phyloP scores from a whole-genome alignment of 2,113 vertebrate genomes.

The Peromyscus maniculatus region DNA sequence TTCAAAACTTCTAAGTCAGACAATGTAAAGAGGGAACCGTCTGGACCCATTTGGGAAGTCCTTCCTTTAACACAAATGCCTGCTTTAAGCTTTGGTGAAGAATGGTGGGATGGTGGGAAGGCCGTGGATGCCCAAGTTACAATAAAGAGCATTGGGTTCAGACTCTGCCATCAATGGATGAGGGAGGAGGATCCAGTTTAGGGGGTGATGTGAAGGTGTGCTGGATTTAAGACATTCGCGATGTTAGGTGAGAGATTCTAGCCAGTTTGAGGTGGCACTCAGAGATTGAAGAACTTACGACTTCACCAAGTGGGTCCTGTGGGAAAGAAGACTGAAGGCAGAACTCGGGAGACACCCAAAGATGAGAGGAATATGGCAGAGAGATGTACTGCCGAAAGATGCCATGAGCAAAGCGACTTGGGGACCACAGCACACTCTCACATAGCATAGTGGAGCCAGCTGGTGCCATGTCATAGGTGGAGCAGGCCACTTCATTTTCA shows the following conservation, averaged over 20 bases:
- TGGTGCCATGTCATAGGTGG: neutral
- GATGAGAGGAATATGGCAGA: neutral
- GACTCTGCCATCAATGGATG: rapidly evolving
- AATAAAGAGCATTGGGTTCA: neutral
- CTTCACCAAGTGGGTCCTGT: neutral
- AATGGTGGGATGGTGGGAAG: rapidly evolving
- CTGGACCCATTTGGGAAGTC: neutral
- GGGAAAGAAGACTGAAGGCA: neutral
- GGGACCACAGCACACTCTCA: too few relatives aligned
- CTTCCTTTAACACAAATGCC: neutral
- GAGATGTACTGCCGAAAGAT: neutral
- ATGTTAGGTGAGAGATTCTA: neutral
- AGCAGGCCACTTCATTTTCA: neutral
- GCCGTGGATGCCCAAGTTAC: neutral
- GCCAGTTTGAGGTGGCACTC: neutral
- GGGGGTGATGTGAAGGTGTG: rapidly evolving
- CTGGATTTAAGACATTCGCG: neutral
- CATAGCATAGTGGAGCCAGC: neutral
- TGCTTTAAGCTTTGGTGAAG: neutral
- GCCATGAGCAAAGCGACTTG: rapidly evolving
- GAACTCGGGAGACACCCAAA: neutral
- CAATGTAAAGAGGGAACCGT: neutral
- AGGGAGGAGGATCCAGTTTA: too few relatives aligned
- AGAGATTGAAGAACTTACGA: neutral
- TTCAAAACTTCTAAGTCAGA: neutral